phyloP scores from a whole-genome alignment of 2,888 invertebrate genomes.

The Achlya flavicornis region DNA sequence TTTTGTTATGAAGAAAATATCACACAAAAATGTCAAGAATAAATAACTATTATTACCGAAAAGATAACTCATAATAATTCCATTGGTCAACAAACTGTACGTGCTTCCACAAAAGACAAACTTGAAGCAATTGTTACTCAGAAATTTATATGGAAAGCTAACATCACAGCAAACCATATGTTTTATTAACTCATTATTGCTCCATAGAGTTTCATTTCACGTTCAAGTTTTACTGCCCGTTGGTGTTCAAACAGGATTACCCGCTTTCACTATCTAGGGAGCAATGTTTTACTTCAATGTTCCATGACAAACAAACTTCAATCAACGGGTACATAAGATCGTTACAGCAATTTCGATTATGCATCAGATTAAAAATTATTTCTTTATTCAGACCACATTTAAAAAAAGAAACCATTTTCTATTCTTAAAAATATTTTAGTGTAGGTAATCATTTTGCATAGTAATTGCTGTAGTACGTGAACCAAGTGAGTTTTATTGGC shows the following conservation, averaged over 20 bases:
- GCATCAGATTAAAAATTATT: slow-evolving; percentile 3
- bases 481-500: slow-evolving; percentile 57
- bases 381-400: slow-evolving; percentile 27
- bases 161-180: slow-evolving; percentile 39
- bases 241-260: slow-evolving; percentile 68
- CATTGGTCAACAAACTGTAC: slow-evolving; percentile 26
- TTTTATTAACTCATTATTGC: slow-evolving; percentile 64
- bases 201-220: slow-evolving; percentile 58
- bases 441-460: slow-evolving; percentile 31
- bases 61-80: slow-evolving; percentile 4
- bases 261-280: slow-evolving; percentile 64
- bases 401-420: too few relatives aligned
- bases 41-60: background rate
- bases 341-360: background rate
- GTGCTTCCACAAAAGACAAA: slow-evolving; percentile 27
- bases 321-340: slow-evolving; percentile 66
- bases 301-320: slow-evolving; percentile 76
- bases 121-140: slow-evolving; percentile 30
- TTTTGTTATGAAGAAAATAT: too few relatives aligned
- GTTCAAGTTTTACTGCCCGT: slow-evolving; percentile 61
- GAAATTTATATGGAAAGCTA: slow-evolving; percentile 41
- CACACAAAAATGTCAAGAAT: too few relatives aligned
- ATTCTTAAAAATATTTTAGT: slow-evolving; percentile 24
- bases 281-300: slow-evolving; percentile 65
- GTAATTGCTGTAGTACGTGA: slow-evolving; percentile 21